A percentile compares a stretch with the other conserved stretches of the same genome.
Evolutionary conservation across 2,888 invertebrate species (phyloP).

Genomic region (Eupithecia dodoneata): DNA sequence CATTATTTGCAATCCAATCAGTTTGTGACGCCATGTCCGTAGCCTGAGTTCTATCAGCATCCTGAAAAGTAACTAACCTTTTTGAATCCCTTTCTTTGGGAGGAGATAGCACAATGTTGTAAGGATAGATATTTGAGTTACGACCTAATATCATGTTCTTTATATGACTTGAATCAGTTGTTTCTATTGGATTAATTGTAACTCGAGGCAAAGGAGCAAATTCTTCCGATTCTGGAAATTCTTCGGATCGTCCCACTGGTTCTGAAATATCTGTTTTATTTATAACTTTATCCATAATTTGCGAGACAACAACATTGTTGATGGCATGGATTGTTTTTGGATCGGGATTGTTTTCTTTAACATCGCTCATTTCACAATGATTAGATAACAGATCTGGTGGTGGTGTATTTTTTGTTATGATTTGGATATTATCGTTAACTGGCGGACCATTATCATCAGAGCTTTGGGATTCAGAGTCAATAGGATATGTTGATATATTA

Average conservation of each 20-base stretch:
- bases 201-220: conserved; percentile 66
- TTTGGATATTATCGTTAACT: conserved; percentile 48
- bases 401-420: conserved; percentile 50
- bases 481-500: conserved; percentile 82
- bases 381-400: conserved; percentile 85
- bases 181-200: conserved; percentile 50
- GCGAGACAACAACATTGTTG: conserved; percentile 16
- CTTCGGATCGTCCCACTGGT: conserved; percentile 47
- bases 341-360: conserved; percentile 39
- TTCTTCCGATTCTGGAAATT: conserved; percentile 70
- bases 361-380: conserved; percentile 57
- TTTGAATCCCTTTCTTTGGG: conserved; percentile 63
- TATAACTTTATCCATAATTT: conserved; percentile 11
- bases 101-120: conserved; percentile 76
- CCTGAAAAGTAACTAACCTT: conserved; percentile 68
- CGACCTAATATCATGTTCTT: conserved; percentile 75
- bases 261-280: conserved; percentile 32
- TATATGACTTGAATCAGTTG: conserved; percentile 57
- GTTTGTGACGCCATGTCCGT: conserved; percentile 44
- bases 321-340: conserved; percentile 18
- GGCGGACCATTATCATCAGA: conserved; percentile 78
- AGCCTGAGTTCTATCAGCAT: conserved; percentile 43
- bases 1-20: conserved; percentile 41
- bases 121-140: conserved; percentile 70
- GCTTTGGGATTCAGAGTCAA: conserved; percentile 71